A percentile compares a stretch with the other conserved stretches of the same genome.
Evolutionary conservation across 2,888 invertebrate genomes (phyloP).

Genomic region (Brachyopa scutellaris): DNA sequence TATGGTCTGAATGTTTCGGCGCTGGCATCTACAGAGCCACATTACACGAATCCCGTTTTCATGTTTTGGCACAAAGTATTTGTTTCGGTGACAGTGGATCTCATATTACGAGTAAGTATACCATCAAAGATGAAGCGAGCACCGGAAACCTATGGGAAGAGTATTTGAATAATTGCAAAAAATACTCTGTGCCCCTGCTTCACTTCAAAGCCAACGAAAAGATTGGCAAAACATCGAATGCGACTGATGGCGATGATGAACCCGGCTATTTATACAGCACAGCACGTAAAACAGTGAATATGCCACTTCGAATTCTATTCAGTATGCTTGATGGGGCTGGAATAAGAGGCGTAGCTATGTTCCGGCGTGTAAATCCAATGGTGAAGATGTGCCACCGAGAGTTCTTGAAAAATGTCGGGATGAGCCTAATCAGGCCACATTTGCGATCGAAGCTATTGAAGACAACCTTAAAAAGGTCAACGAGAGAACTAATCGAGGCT

Average conservation of each 20-base stretch:
- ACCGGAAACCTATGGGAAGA: constrained; percentile 7
- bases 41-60: constrained; percentile 8
- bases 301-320: constrained; percentile 2
- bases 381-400: background rate
- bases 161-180: constrained; percentile 7
- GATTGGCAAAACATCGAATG: background rate
- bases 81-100: background rate
- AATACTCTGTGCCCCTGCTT: background rate
- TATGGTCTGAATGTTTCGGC: constrained; percentile 38
- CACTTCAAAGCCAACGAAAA: background rate
- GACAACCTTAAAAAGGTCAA: background rate
- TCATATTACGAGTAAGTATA: background rate
- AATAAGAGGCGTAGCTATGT: background rate
- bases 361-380: background rate
- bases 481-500: constrained; percentile 6
- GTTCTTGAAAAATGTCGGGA: constrained; percentile 27
- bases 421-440: constrained; percentile 2
- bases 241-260: background rate
- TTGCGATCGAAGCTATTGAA: background rate
- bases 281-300: constrained; percentile 21
- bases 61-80: background rate
- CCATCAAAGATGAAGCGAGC: background rate
- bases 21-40: constrained; percentile 20
- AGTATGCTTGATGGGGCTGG: constrained; percentile 30
- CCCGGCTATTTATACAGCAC: background rate